phyloP scores from a whole-genome alignment of 2,888 invertebrate species.

The Sesia apiformis region DNA sequence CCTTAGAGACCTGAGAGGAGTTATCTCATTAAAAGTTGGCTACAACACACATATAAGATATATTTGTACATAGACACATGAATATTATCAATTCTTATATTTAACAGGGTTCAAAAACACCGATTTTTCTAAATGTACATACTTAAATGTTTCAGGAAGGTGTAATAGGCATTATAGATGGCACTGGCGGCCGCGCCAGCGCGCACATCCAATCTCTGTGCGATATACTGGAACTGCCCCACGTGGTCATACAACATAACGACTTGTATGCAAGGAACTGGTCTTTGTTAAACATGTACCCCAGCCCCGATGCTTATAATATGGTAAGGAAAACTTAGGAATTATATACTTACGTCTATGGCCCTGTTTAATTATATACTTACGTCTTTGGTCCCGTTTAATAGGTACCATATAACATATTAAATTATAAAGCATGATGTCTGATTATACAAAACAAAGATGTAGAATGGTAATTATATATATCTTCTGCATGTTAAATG shows the following conservation, averaged over 20 bases:
- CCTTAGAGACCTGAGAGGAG: too few relatives aligned
- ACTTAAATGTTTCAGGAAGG: constrained; percentile 69
- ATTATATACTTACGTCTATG: not conserved
- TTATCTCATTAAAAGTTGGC: too few relatives aligned
- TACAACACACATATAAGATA: too few relatives aligned
- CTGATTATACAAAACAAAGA: too few relatives aligned
- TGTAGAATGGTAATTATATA: too few relatives aligned
- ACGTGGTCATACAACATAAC: constrained; percentile 87
- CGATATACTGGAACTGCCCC: constrained; percentile 88
- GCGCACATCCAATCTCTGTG: constrained; percentile 89
- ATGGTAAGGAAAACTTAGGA: constrained; percentile 24
- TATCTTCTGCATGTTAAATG: too few relatives aligned
- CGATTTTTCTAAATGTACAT: too few relatives aligned
- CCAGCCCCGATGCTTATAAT: constrained; percentile 61
- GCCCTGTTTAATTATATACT: not conserved
- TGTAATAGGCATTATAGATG: constrained; percentile 90
- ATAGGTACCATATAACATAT: not conserved
- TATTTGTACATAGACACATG: too few relatives aligned
- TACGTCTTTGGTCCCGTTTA: not conserved
- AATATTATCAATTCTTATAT: too few relatives aligned
- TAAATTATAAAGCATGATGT: not conserved
- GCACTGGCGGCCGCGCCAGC: constrained; percentile 80
- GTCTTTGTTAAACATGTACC: constrained; percentile 81
- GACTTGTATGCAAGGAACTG: constrained; percentile 60
- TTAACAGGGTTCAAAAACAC: too few relatives aligned